Evolutionary conservation across 2,113 vertebrate species (phyloP), one percentile per base, ranked within the genome.

Genomic region (Saimiri boliviensis): DNA sequence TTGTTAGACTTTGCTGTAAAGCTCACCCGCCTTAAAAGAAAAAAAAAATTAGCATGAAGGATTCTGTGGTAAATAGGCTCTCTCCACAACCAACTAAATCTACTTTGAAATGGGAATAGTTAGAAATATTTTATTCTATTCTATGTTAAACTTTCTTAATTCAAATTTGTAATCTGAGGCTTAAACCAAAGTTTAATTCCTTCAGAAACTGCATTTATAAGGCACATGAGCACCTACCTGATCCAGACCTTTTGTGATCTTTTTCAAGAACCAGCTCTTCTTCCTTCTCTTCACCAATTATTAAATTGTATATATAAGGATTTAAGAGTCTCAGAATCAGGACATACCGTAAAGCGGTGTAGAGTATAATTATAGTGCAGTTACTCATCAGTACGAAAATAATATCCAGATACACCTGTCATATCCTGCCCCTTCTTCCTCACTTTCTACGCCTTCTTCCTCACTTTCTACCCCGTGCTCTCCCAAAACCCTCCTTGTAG

Each of bases 401-500:
- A 35, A 40, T 49, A 63, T 73, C 91, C 60, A 70, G 35, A 35
- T 60, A 11, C 21, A 30, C 35, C 45, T 71, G 4, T 58, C 58
- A 42, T 74, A 42, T 60, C 52, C 81, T 73, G 5, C 49, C 52
- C 8, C 77, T 76, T 85, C 32, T 80, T 84, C n/a, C 66, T 54
- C n/a, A n/a, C n/a, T 42, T 42, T 42, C 42, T 42, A 42, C n/a
- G n/a, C 8, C 77, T 76, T 85, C 32, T 80, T 84, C n/a, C 66
- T 54, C 32, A 25, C 56, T 77, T 68, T 52, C 79, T 40, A 80
- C 35, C 74, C 81, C 14, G 7, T 1, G 0, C 27, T 56, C 49
- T 54, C 63, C 47, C 23, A 89, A 81, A 81, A 58, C 17, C 86
- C 86, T 37, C 42, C 83, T 96, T 96, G 14, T 93, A 99, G 99